Evolutionary conservation across 2,113 vertebrate genomes (phyloP), one percentile per base, ranked within the genome.

Genomic region (Notothenia coriiceps): DNA sequence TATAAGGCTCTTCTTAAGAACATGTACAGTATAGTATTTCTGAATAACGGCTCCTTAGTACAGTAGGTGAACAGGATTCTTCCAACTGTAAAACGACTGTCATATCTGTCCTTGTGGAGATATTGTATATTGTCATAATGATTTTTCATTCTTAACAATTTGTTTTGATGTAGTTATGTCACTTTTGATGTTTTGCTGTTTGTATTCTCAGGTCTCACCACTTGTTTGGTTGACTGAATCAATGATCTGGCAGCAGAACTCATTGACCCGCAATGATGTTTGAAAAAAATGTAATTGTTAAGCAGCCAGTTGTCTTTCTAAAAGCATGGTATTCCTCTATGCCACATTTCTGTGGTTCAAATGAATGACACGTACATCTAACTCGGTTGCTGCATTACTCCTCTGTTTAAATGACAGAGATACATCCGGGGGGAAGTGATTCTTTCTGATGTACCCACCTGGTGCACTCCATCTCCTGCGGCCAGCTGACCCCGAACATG

Each of bases 401-500:
- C 8, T 35, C 3, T 11, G 29, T 70, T 63, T 12, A 43, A 29
- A 29, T 59, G 22, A 17, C 18, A 66, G 29, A 68, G 29, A 40
- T 33, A 14, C 63, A 65, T 15, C 60, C n/a, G 8, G 14, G 56
- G 49, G 3, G 49, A 2, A 18, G 52, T 43, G 61, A 10, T 35
- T 7, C 29, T 0, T 47, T 11, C 50, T 15, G 35, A 60, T 52
- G 25, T 12, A 29, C 70, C 70, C 74, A 99, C 98, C 97, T 97
- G 94, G 92, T 96, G 64, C 98, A 99, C 64, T 98, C 96, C 97
- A 99, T 99, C 65, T 99, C 98, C 79, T 98, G 97, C 2, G 98
- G 98, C 98, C 98, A 99, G 79, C 94, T 74, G 59, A 99, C 93
- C 0, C 97, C 98, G 63, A 99, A 99, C 94, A 99, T 96, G 86